Evolutionary conservation across 2,113 vertebrate genomes (phyloP), one percentile per base, ranked within the genome.

Genomic region (Ophiodon elongatus): DNA sequence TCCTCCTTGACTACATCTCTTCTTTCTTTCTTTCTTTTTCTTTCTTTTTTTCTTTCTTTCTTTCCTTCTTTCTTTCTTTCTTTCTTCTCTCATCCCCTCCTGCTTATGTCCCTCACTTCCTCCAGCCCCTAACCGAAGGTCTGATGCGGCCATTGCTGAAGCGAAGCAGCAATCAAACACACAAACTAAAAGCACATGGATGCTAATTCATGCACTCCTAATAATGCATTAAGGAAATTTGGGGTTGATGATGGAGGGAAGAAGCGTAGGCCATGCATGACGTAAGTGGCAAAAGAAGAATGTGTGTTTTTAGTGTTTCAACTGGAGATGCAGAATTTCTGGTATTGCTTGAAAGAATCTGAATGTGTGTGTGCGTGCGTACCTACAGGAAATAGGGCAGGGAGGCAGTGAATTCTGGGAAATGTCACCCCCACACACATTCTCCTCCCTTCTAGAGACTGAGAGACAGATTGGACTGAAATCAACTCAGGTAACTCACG

Each of bases 161-260:
- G 85, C 63, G 31, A 77, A 65, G 45, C 84, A 80, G 85, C 87
- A 94, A 95, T 93, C 93, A 93, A 85, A 91, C 70, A 43, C 63
- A 65, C 86, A 94, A 95, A 96, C 90, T 89, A 68, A 85, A 95
- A 94, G 92, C 94, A 93, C 92, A 94, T 94, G 93, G 90, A 68
- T 84, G 85, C 89, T 90, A 94, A 92, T 91, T 89, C 86, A 73
- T 80, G 76, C 88, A 88, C 84, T 90, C 60, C 89, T 90, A 93
- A 94, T 93, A 93, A 83, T 27, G 72, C 87, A 83, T 92, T 82
- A 86, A 91, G 73, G 90, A 47, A 84, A 91, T 87, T 62, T 80
- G 77, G 85, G 83, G 33, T 79, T 85, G 82, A 88, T 85, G 87
- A 83, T 75, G 75, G 83, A 60, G 71, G 77, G 80, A 86, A 89